Base-by-base conservation (phyloP, 2,113 vertebrate species). In the Bos indicus region DNA sequence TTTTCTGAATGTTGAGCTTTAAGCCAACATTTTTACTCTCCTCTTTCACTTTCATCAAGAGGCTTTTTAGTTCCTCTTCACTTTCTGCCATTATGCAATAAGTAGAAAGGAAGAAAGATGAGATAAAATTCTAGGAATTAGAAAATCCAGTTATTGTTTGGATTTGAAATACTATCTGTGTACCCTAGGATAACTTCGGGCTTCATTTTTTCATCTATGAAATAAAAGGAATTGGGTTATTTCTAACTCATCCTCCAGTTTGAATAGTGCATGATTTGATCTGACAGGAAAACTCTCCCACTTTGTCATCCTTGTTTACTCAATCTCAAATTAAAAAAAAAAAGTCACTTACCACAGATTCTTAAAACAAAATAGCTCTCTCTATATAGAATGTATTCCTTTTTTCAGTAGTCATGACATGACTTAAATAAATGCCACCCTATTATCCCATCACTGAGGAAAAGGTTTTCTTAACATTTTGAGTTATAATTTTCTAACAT, bases 61-160 rank as follows among this genome's bases (percentile, higher is more conserved):
- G 28, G 60, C 60, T 62, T 62, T 62, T 62, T 62, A 62, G 60
- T 62, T 62, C 60, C 60, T 62, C 60, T 62, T 33, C 30, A 62
- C 60, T 62, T 62, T 62, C 28, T 62, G 60, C 30, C 60, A 62
- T 62, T 95, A 88, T 88, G 81, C 33, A n/a, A 81, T 59, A 59
- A 90, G 28, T 56, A 96, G 88, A 95, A 94, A 90, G 64, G 46
- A 80, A 80, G 16, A 83, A 62, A 86, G 33, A 81, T 59, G 19
- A 93, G 33, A 60, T 82, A 89, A 95, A 26, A 78, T 46, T 25
- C 54, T 74, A 23, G 51, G 21, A 85, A 97, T 56, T 85, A 74
- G 83, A 96, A 96, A 89, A 87, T 94, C 2, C 6, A 82, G 62
- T 67, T 74, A 46, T 60, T 97, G 60, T 90, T 85, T 94, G 62